Base-by-base conservation (phyloP, 2,113 vertebrate genomes). In the Phoenicopterus ruber region DNA sequence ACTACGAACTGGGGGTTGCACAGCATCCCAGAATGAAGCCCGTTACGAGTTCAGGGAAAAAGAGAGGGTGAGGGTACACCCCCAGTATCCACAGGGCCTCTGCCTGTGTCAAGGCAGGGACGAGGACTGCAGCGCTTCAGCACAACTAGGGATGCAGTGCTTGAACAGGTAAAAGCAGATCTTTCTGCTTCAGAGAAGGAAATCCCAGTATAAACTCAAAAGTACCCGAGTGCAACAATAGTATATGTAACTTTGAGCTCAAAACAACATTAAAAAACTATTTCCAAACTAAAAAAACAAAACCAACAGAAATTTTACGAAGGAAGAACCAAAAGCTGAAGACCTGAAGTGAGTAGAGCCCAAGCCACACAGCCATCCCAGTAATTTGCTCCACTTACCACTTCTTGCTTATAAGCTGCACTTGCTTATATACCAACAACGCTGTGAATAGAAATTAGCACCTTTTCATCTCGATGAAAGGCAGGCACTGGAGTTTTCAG, bases 151-250 rank as follows among this genome's bases (percentile, higher is more conserved):
- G 9, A 31, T 13, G 28, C 17, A 1, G 2, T 9, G 7, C 29
- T 44, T 36, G 6, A 82, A 66, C 21, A 59, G 32, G 25, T 18
- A 62, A 32, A 54, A 67, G 32, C 50, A 88, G 34, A 81, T 42
- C 54, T 55, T 85, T 50, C 67, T 79, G 49, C 54, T 80, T 91
- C 36, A 69, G 66, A 63, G n/a, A 72, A 63, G 67, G 72, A 80
- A 86, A 82, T 42, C 6, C 20, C 61, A 58, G 17, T 5, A 54
- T 20, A 46, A 94, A 79, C 10, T 40, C 28, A 28, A 17, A 94
- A 94, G 25, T 29, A 66, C 7, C 13, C 0, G 6, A 66, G 17
- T 47, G 34, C 0, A 0, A 47, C 47, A 54, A 74, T 0, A 52
- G 14, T 10, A 59, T 9, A 40, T 24, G 18, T 11, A 50, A 50